phyloP scores from a whole-genome alignment of 2,113 vertebrate species.

The Patagioenas fasciata region DNA sequence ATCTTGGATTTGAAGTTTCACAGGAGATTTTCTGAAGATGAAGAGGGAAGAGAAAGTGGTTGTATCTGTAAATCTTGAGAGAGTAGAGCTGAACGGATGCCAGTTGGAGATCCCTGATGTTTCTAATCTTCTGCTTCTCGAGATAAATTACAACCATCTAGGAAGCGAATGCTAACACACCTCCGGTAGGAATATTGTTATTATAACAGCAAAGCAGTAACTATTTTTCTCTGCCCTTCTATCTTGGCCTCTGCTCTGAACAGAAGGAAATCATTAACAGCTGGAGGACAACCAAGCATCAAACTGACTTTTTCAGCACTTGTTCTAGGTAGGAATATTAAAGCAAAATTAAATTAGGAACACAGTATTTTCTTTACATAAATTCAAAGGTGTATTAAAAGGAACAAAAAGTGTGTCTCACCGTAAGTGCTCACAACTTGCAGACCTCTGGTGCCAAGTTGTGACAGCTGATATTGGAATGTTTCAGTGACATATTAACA shows the following conservation, averaged over 20 bases:
- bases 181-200: background rate
- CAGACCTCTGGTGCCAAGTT: background rate
- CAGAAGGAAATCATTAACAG: background rate
- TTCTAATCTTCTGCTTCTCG: background rate
- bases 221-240: background rate
- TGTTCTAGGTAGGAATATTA: background rate
- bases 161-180: background rate
- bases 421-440: background rate
- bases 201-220: conserved; percentile 13
- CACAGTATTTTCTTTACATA: background rate
- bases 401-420: background rate
- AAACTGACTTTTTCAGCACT: background rate
- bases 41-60: background rate
- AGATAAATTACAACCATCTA: background rate
- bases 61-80: background rate
- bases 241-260: background rate
- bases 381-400: background rate
- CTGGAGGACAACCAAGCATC: background rate
- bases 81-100: background rate
- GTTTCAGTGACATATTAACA: background rate
- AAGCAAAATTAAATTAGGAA: background rate
- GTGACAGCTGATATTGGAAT: background rate
- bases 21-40: background rate
- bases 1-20: background rate
- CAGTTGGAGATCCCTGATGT: background rate